These are phyloP conservation scores for Seira sanloemensis DNA, from an alignment of 2,888 invertebrate species.

Conservation along the genomic window DNA sequence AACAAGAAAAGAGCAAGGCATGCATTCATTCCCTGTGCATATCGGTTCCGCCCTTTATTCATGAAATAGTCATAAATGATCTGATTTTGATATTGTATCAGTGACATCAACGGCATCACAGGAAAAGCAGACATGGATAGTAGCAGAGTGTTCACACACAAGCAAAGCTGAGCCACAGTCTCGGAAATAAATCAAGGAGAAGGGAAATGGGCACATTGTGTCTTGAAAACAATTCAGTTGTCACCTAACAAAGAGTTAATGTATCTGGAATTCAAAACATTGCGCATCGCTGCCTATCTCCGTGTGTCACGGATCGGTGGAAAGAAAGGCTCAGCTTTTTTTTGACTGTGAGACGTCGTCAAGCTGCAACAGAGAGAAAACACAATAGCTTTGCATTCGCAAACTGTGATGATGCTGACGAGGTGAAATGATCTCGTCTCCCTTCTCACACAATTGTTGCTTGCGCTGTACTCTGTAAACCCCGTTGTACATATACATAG, in stretches of 20 bases:
- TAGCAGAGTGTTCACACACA: neutral
- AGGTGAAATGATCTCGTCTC: constrained; percentile 8
- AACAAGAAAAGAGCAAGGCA: neutral
- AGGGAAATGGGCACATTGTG: neutral
- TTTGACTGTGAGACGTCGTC: neutral
- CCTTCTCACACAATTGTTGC: neutral
- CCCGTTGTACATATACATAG: neutral
- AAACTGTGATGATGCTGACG: neutral
- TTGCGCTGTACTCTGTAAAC: neutral
- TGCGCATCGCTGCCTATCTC: neutral
- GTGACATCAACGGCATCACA: constrained; percentile 5
- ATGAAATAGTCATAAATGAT: constrained; percentile 13
- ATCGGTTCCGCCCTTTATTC: neutral
- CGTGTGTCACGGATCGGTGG: neutral
- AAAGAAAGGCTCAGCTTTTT: neutral
- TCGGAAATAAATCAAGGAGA: neutral
- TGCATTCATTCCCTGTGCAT: neutral
- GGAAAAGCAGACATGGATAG: neutral
- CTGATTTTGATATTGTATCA: neutral
- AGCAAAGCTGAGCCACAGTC: neutral
- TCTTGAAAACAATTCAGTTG: constrained; percentile 13
- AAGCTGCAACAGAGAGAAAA: neutral
- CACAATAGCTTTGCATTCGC: too few relatives aligned
- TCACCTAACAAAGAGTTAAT: constrained; percentile 5
- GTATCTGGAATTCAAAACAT: neutral